Percentiles rank a stretch among this genome's conserved stretches.
Evolutionary conservation across 2,113 vertebrate species (phyloP).

Genomic region (Oncorhynchus tshawytscha): DNA sequence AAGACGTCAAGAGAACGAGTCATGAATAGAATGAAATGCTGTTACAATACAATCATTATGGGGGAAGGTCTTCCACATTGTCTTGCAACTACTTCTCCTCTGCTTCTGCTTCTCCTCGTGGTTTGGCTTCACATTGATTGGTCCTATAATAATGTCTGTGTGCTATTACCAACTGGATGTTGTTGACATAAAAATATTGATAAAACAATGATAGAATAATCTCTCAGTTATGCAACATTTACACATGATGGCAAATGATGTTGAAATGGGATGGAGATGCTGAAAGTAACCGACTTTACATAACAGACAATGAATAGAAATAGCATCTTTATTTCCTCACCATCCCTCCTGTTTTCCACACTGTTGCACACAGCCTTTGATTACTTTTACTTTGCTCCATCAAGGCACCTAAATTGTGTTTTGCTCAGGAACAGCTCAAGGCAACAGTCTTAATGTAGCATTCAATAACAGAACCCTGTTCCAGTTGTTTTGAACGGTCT

Average conservation of each 20-base stretch:
- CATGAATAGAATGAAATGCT: neutral
- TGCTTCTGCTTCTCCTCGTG: no score
- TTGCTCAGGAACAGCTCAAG: slow-evolving; percentile 46
- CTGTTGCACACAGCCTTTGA: slow-evolving; percentile 38
- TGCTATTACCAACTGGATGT: neutral
- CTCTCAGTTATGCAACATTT: neutral
- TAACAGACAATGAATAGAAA: slow-evolving; percentile 25
- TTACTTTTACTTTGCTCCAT: slow-evolving; percentile 56
- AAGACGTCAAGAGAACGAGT: neutral
- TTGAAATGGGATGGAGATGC: neutral
- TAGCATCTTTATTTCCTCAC: slow-evolving; percentile 30
- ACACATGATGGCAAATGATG: neutral
- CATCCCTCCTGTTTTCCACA: slow-evolving; percentile 19
- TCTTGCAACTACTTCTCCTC: no score
- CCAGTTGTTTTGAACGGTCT: slow-evolving; percentile 3
- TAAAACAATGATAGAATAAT: neutral
- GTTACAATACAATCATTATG: neutral
- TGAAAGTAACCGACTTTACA: neutral
- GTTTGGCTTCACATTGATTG: no score
- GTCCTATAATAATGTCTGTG: neutral
- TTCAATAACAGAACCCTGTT: slow-evolving; percentile 23
- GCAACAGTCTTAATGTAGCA: neutral
- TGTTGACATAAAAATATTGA: neutral
- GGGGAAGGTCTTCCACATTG: neutral
- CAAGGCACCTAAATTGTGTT: slow-evolving; percentile 52